Evolutionary conservation across 2,113 vertebrate genomes (phyloP), one percentile per base, ranked within the genome.

Genomic region (Hippolais icterina): DNA sequence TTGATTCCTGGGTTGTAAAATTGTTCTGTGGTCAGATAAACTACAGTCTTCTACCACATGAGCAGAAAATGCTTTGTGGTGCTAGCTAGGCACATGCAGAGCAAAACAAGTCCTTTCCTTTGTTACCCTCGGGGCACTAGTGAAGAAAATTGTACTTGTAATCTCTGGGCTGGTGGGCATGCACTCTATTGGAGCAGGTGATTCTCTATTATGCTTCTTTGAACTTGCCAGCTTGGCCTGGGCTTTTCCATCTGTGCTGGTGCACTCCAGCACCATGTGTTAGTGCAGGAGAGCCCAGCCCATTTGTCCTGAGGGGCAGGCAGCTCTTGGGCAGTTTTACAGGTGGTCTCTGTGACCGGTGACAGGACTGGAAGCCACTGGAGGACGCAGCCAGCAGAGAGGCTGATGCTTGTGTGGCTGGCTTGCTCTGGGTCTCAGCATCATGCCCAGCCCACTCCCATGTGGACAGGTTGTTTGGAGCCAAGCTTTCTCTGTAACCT

Each of bases 1-100:
- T 94, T 94, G 87, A 87, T 93, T 92, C 69, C 60, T 50, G 47
- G 35, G 64, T 89, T 93, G 60, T 84, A 78, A 94, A 95, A 90
- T 61, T 75, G 33, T 77, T 87, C 56, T 86, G 59, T 6, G 15
- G 27, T 83, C 87, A 79, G 65, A 89, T 54, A 66, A 95, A 46
- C 37, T 50, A 7, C 39, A 56, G 5, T 31, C 47, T 28, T 71
- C 81, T 84, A 44, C 56, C 14, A n/a, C 16, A 11, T 2, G 27
- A 60, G 59, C 78, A 47, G 84, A 82, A 90, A 91, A 74, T 37
- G 47, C 14, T 84, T 37, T 54, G 44, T 57, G 61, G n/a, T 90
- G 59, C 79, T 56, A 86, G 46, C 74, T 78, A 65, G 70, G 29
- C 31, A 41, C 37, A 7, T 17, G 31, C 41, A 64, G 57, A 65